Evolutionary conservation across 2,113 vertebrate species (phyloP).

Genomic region (Todiramphus chloris): DNA sequence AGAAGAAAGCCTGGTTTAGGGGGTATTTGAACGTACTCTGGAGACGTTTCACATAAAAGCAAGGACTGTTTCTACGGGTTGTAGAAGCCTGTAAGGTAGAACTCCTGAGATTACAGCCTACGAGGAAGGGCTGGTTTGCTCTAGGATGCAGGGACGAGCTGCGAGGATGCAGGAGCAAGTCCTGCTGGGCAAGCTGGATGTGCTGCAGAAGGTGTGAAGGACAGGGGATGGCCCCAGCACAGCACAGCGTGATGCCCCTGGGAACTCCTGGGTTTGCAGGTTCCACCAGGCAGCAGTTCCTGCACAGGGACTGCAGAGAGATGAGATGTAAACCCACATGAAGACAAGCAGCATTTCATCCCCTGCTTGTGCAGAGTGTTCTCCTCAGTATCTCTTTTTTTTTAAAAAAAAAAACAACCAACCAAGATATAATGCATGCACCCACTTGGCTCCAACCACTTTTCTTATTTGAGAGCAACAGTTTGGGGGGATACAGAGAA

Average conservation of each 20-base stretch:
- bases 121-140: fast-evolving
- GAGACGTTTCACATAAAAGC: not conserved
- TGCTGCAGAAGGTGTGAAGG: not conserved
- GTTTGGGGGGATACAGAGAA: not conserved
- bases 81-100: not conserved
- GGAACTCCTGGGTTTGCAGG: not conserved
- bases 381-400: not conserved
- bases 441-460: not conserved
- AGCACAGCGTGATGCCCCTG: fast-evolving
- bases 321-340: not conserved
- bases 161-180: not conserved
- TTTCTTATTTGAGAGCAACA: not conserved
- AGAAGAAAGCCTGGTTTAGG: conserved; percentile 20
- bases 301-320: not conserved
- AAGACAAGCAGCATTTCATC: not conserved
- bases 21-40: not conserved
- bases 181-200: not conserved
- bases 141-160: not conserved
- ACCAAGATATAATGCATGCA: not conserved
- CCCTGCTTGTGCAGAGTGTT: not conserved
- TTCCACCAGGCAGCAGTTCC: not conserved
- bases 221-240: fast-evolving
- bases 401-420: not conserved
- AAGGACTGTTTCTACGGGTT: not conserved
- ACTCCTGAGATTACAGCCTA: not conserved